A percentile compares a stretch with the other conserved stretches of the same genome.
Conservation (phyloP, 2,113 vertebrate species). For the Capreolus pygargus region DNA sequence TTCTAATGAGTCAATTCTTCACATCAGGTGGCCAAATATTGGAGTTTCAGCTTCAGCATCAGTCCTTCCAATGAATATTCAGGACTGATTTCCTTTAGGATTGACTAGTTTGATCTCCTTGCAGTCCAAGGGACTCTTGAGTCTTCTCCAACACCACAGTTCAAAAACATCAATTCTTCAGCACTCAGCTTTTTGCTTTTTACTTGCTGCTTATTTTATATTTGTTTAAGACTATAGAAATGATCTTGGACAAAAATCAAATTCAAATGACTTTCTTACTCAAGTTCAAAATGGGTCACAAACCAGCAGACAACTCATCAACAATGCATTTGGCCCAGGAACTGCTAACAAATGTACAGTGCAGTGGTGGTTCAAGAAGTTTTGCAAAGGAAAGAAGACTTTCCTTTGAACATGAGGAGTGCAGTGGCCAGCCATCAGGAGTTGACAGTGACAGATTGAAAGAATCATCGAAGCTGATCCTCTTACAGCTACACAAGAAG, state of each 20-base stretch:
- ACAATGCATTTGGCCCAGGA: neutral
- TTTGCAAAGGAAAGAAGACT: neutral
- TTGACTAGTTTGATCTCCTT: neutral
- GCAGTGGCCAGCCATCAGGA: neutral
- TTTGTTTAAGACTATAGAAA: neutral
- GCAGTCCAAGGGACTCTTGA: neutral
- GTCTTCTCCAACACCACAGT: neutral
- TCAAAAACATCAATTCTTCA: neutral
- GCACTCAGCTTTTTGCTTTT: neutral
- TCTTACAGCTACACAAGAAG: neutral
- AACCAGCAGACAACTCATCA: neutral
- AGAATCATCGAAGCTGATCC: neutral
- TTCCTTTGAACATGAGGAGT: neutral
- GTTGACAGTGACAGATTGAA: neutral
- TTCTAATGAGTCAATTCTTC: neutral
- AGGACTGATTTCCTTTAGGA: neutral
- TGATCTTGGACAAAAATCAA: neutral
- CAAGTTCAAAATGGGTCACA: neutral
- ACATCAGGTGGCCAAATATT: neutral
- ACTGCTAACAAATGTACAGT: neutral
- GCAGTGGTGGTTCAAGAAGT: neutral
- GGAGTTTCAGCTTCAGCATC: neutral
- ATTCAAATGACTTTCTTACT: neutral
- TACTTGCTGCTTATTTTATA: neutral
- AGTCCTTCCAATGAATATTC: neutral